Evolutionary conservation across 2,797 vertebrate species (phyloP).

Genomic region (Pempheris klunzingeri): DNA sequence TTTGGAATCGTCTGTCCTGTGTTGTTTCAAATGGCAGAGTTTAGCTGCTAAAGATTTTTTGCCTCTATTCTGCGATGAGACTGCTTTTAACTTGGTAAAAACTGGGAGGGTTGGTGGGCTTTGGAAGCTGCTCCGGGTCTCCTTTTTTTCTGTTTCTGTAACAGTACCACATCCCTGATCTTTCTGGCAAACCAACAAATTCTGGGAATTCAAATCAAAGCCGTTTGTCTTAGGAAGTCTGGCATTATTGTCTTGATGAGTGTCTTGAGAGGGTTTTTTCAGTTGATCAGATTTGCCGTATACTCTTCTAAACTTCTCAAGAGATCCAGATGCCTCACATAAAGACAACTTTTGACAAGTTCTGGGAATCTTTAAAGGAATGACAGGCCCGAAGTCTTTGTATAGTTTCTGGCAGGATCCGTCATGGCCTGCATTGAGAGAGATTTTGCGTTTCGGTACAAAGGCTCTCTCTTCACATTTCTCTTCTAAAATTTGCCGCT

Average conservation of each 20-base stretch:
- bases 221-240: conserved; percentile 10
- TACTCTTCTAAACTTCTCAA: conserved; percentile 92
- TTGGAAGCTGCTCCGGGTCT: conserved; percentile 20
- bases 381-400: conserved; percentile 4
- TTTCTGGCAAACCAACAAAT: conserved; percentile 22
- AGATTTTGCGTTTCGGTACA: conserved; percentile 73
- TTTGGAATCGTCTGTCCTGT: conserved; percentile 51
- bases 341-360: conserved; percentile 80
- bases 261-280: conserved; percentile 24
- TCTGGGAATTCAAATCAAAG: conserved; percentile 11
- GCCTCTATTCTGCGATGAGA: conserved; percentile 33
- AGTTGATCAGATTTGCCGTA: conserved; percentile 79
- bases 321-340: conserved; percentile 84
- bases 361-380: conserved; percentile 70
- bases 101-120: conserved; percentile 55
- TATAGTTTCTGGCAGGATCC: conserved; percentile 9
- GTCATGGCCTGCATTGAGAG: conserved; percentile 36
- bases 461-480: conserved; percentile 36
- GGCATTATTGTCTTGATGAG: neutral
- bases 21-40: conserved; percentile 86
- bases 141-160: conserved; percentile 20
- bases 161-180: conserved; percentile 6
- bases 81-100: conserved; percentile 68
- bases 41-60: conserved; percentile 89
- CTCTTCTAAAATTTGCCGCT: neutral